Percentiles rank a stretch among this genome's conserved stretches.
phyloP scores from a whole-genome alignment of 2,888 invertebrate species.

The Caenorhabditis afra region DNA sequence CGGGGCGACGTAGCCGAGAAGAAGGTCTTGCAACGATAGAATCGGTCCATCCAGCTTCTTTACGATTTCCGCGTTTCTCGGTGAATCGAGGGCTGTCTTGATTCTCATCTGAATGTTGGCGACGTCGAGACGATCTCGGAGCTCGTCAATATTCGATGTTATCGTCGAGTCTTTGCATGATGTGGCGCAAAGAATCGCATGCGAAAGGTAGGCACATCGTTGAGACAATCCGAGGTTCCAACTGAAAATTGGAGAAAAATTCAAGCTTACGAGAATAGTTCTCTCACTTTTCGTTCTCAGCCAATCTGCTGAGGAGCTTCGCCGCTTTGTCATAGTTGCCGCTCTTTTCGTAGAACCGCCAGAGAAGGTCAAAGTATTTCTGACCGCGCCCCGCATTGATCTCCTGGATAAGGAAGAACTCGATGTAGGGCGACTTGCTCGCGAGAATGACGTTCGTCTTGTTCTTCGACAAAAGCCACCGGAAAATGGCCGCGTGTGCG shows the following conservation, averaged over 20 bases:
- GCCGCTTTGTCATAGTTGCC: conserved; percentile 92
- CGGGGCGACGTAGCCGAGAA: conserved; percentile 61
- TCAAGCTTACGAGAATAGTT: not conserved
- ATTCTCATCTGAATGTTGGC: conserved; percentile 85
- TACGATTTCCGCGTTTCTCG: conserved; percentile 32
- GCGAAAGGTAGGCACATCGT: conserved; percentile 91
- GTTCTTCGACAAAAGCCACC: conserved; percentile 73
- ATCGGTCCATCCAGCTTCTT: conserved; percentile 60
- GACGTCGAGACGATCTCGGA: conserved; percentile 95
- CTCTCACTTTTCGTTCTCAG: conserved; percentile 84
- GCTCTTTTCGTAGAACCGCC: conserved; percentile 92
- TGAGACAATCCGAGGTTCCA: conserved; percentile 87
- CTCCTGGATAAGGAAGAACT: conserved; percentile 85
- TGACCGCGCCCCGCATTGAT: conserved; percentile 73
- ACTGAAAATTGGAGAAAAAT: conserved; percentile 82
- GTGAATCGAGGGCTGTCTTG: conserved; percentile 59
- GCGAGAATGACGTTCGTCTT: conserved; percentile 75
- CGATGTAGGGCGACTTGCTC: conserved; percentile 85
- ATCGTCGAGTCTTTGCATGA: conserved; percentile 83
- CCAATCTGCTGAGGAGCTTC: conserved; percentile 90
- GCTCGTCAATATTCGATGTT: conserved; percentile 89
- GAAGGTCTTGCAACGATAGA: conserved; percentile 61
- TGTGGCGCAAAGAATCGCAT: conserved; percentile 95
- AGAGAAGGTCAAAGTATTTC: conserved; percentile 87
- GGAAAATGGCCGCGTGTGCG: conserved; percentile 91